Evolutionary conservation across 2,113 vertebrate species (phyloP), one percentile per base, ranked within the genome.

Genomic region (Kryptolebias marmoratus): DNA sequence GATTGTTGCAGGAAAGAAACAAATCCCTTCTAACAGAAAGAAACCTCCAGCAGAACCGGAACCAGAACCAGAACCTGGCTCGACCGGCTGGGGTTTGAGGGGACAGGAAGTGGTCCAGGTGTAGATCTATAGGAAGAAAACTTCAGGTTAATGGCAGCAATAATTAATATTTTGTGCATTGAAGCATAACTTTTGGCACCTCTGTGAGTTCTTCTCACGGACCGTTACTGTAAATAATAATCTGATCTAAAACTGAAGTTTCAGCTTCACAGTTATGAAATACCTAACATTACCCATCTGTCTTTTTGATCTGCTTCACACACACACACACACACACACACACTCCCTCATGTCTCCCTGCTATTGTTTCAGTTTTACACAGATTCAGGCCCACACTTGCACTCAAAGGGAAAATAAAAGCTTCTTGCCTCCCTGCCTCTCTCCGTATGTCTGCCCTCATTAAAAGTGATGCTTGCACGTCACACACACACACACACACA

Each of bases 391-490:
- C 59, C 65, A 61, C 50, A 42, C 68, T 71, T 62, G 47, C 68
- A 64, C 50, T 70, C 73, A 84, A 49, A 57, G 48, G 78, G 83
- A 82, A 86, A 76, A 73, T 80, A 85, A 87, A 63, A 77, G 80
- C 1, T 32, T 60, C 69, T 69, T 75, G 63, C 78, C 65, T 86
- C 65, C 73, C 77, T 78, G 69, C 77, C 67, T 87, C 66, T 75
- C 80, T 64, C 63, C 87, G 86, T 81, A 86, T 88, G 83, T 85
- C 84, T 90, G 71, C 77, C 75, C 87, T 92, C 89, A 91, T 93
- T 91, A 92, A 93, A 92, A 88, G 82, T 89, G 88, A 92, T 87
- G 86, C 79, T 83, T 89, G 83, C 87, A 81, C 75, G 89, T 90
- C 77, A 84, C 58, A 71, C 71, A 57, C 15, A 63, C 32, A 50